phyloP scores from a whole-genome alignment of 2,888 invertebrate species.

The Lasioglossum morio region DNA sequence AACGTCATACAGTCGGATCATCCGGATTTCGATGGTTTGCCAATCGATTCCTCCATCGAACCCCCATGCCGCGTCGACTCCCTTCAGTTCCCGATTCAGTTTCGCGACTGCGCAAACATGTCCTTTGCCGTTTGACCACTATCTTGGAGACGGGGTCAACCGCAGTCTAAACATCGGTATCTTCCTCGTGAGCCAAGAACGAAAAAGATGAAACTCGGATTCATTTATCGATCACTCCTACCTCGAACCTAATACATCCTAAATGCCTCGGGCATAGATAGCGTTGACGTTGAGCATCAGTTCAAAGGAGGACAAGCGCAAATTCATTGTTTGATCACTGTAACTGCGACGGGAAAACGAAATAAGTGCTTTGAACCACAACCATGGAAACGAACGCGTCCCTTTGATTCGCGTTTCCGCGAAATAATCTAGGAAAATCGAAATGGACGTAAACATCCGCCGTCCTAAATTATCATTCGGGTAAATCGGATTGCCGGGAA shows the following conservation, averaged over 20 bases:
- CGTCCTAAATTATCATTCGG: constrained; percentile 8
- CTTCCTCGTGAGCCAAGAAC: not conserved
- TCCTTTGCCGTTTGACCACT: not conserved
- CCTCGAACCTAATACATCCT: not conserved
- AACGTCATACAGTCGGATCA: constrained; percentile 72
- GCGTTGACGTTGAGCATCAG: not conserved
- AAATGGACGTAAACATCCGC: constrained; percentile 4
- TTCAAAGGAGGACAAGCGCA: not conserved
- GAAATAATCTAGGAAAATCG: constrained; percentile 14
- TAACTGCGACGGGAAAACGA: not conserved
- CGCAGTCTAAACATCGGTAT: too few species aligned
- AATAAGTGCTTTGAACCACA: not conserved
- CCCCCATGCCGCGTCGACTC: not conserved
- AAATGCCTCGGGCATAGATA: not conserved
- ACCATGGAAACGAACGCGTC: not conserved
- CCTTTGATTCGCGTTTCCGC: not conserved
- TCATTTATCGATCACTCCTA: not conserved
- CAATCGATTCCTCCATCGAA: constrained; percentile 56
- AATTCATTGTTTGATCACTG: not conserved
- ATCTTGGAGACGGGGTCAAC: too few species aligned
- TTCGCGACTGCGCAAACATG: not conserved
- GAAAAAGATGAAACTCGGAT: not conserved
- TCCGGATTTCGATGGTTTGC: constrained; percentile 64
- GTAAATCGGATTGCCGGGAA: not conserved
- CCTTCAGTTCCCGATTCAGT: constrained; percentile 18